These are phyloP conservation scores for Notarius lentiginosus DNA, from an alignment of 2,113 vertebrate species.

Conservation along the genomic window DNA sequence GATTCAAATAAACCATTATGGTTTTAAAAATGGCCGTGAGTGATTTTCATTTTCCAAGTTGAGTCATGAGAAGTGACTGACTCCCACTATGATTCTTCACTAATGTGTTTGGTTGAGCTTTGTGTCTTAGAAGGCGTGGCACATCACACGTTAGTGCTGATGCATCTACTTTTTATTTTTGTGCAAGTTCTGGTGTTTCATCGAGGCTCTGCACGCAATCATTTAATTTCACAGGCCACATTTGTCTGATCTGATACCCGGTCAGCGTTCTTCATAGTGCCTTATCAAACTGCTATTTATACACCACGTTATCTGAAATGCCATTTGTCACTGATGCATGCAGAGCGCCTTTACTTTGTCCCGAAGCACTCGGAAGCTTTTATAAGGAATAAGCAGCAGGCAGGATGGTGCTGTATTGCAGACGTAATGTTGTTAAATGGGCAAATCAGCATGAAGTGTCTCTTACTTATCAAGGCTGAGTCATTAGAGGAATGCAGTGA, in stretches of 20 bases:
- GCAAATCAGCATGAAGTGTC: background rate
- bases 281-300: background rate
- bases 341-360: background rate
- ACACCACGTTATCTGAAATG: background rate
- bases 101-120: background rate
- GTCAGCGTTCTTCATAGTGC: background rate
- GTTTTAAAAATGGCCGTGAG: background rate
- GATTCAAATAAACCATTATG: background rate
- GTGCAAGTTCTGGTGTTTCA: too few relatives aligned
- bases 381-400: background rate
- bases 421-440: background rate
- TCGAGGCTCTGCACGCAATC: background rate
- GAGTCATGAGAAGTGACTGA: background rate
- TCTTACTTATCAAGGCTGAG: background rate
- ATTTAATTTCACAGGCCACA: background rate
- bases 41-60: constrained; percentile 16
- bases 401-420: background rate
- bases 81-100: background rate
- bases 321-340: background rate
- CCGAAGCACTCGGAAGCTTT: background rate
- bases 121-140: background rate
- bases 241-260: background rate
- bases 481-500: background rate
- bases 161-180: background rate
- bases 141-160: background rate